Conservation (phyloP, 2,113 vertebrate genomes). For the Cyprinodon tularosa region DNA sequence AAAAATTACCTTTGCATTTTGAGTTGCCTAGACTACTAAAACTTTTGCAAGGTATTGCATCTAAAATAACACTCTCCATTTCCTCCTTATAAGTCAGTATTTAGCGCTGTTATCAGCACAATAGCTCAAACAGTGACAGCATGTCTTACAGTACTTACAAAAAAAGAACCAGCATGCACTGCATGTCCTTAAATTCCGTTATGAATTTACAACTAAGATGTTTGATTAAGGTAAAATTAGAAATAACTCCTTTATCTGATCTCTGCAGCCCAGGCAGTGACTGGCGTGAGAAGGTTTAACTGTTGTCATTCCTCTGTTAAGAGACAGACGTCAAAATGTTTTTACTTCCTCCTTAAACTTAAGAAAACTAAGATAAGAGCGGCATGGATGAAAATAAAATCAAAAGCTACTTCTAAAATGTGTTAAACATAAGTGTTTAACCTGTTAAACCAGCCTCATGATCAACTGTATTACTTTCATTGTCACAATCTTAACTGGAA, state of each 20-base stretch:
- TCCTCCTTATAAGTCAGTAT: background rate
- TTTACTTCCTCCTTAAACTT: background rate
- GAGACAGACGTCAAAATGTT: background rate
- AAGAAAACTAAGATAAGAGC: background rate
- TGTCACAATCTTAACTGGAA: background rate
- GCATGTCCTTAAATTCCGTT: background rate
- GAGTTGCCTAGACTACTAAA: background rate
- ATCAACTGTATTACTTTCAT: background rate
- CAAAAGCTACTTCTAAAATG: background rate
- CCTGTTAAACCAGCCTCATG: background rate
- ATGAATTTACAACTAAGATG: background rate
- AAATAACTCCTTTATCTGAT: background rate
- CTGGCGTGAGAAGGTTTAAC: background rate
- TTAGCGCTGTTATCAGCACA: background rate
- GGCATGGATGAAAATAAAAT: background rate
- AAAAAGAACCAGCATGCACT: background rate
- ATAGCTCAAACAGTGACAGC: background rate
- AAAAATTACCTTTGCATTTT: background rate
- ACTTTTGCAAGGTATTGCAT: background rate
- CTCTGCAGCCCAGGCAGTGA: background rate
- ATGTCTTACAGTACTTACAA: too few species aligned
- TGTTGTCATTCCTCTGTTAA: background rate
- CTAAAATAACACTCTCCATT: background rate
- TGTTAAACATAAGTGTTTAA: background rate
- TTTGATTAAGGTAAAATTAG: background rate